Evolutionary conservation across 1,140 invertebrate genomes (phyloP), one percentile per base, ranked within the genome.

Genomic region (Drosophila hydei): DNA sequence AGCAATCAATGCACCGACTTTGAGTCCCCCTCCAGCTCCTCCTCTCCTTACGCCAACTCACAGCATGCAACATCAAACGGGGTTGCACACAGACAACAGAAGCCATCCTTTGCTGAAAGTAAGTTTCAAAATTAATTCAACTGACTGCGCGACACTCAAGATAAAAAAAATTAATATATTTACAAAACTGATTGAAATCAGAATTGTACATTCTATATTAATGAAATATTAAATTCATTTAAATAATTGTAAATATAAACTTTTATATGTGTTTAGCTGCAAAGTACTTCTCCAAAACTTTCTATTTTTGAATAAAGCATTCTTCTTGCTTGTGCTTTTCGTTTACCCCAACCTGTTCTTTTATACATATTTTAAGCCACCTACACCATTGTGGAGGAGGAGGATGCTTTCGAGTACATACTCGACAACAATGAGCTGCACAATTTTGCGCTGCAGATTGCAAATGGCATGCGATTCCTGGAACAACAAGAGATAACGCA

Each of bases 381-480:
- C 0, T 90, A 90, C 27, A 83, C 80, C 4, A 75, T 83, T 48
- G 65, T 90, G 11, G 83, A 83, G 36, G 80, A 85, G 1, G 76
- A 88, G 11, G 75, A 78, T 6, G 43, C 70, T 1, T 84, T 91
- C 23, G 89, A 91, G 40, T 91, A 91, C 19, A 91, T 93, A 7
- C 76, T 95, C 18, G 93, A 95, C 76, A 90, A 93, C 25, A 91
- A 91, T 5, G 94, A 94, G 62, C 91, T 95, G 76, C 92, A 95
- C 30, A 93, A 93, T 33, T 96, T 95, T 76, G 94, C 95, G 0
- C 68, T 95, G 9, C 95, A 96, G 91, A 95, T 96, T 27, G 95
- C 95, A 0, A 91, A 93, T 43, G 95, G 95, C 2, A 96, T 96
- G 95, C 92, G 92, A 11, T 94, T 95, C 90, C 90, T 96, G 4